These are phyloP conservation scores for Alviniconcha marisindica DNA, from an alignment of 1,140 invertebrate genomes.

Conservation along the genomic window DNA sequence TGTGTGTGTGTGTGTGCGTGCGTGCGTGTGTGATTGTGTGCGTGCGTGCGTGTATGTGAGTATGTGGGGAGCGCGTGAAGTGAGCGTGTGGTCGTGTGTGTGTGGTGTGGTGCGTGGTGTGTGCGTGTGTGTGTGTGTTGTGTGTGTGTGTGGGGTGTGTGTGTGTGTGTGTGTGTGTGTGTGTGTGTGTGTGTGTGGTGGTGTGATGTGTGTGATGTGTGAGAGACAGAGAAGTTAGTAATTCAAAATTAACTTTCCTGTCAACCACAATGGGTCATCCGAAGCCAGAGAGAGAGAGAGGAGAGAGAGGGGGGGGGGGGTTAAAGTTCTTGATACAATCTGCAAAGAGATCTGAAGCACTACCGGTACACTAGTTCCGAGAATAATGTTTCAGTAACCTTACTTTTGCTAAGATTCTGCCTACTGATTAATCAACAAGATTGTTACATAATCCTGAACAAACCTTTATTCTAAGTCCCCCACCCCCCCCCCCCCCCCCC, in stretches of 20 bases:
- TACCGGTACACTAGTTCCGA: no score
- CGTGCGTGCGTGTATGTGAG: not conserved
- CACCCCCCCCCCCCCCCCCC: no score
- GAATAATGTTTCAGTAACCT: no score
- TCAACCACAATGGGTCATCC: not conserved
- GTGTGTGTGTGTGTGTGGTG: conserved; percentile 7
- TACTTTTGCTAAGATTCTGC: no score
- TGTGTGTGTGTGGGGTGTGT: not conserved
- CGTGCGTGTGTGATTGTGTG: not conserved
- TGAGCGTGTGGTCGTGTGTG: not conserved
- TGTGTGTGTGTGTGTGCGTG: not conserved
- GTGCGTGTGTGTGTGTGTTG: not conserved
- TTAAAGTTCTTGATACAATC: not conserved
- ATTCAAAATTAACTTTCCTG: not conserved
- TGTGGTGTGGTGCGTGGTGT: not conserved
- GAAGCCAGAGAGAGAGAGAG: not conserved
- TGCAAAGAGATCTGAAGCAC: no score
- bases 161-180: conserved; percentile 8
- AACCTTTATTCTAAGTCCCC: no score
- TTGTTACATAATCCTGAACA: no score
- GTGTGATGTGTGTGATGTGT: not conserved
- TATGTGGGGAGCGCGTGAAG: not conserved
- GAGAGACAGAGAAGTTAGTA: not conserved
- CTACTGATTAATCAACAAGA: no score
- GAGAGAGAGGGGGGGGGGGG: no score